Evolutionary conservation across 2,888 invertebrate species (phyloP), one percentile per base, ranked within the genome.

Genomic region (Ecliptopera silaceata): DNA sequence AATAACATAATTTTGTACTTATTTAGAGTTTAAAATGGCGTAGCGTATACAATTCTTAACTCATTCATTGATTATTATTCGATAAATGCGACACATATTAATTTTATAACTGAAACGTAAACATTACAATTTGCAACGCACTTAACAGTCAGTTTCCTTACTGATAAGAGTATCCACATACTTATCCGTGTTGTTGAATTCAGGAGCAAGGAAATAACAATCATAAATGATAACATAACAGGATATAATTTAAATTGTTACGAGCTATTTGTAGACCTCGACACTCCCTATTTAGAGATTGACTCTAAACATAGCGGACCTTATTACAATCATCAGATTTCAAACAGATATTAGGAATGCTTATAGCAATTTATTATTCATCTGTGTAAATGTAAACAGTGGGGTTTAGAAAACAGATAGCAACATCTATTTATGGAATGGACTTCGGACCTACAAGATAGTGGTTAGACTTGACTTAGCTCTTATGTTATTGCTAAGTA

Each of bases 391-490:
- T 26, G 17, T 48, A 38, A 47, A 48, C 47, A 48, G 29, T 31
- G 38, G 12, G 22, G 52, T 39, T 51, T 59, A 67, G 65, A 66
- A 68, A 68, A 68, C 68, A 66, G 53, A 51, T 58, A 47, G 46
- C 47, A 46, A 31, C 48, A 50, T 66, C 59, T 62, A 58, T 47
- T 59, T 56, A 11, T 18, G 48, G 52, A 60, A 55, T 62, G 60
- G 62, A 70, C 68, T 71, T 74, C 41, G 56, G 38, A 68, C 54
- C 13, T 46, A 15, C 10, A 47, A 29, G 22, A 47, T 13, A 47
- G 26, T 15, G 17, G 32, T 29, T 39, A 34, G 17, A 26, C 49
- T 52, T 59, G 46, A 12, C 34, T 22, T 32, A 13, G n/a, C 43
- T 45, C 36, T 36, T 29, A 36, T 29, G 34, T n/a, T 38, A 10